Evolutionary conservation across 2,113 vertebrate species (phyloP), one percentile per base, ranked within the genome.

Genomic region (Rhinoderma darwinii): DNA sequence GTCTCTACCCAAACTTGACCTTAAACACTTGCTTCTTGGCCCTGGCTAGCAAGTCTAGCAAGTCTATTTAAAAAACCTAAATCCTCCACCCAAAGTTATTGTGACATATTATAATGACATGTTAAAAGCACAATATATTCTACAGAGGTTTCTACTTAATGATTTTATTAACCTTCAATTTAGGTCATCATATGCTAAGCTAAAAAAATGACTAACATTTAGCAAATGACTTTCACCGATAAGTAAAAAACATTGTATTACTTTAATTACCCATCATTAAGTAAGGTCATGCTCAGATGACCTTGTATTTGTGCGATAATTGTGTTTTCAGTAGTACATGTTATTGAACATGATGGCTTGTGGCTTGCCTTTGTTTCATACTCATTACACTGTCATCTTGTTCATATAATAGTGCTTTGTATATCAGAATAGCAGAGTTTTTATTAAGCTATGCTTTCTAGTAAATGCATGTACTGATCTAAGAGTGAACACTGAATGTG

Each of bases 401-500:
- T 18, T 56, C 82, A 84, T 17, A 84, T 74, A 84, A 74, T 74
- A 66, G 68, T 41, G 68, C 82, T 41, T 84, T 74, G 82, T 84
- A 37, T 39, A 84, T 41, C 1, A 10, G 51, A 54, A 30, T 73
- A 56, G 47, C 54, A 37, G n/a, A 27, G n/a, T 9, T 37, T n/a
- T 30, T 63, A 81, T 63, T 61, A 82, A 61, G 27, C 32, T 44
- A 17, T 41, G 82, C 27, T 41, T n/a, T 37, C 4, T 27, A 84
- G 35, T 22, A 63, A 66, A 44, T 44, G 43, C 44, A 37, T 25
- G 44, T 20, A 35, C 66, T 39, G 32, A 84, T 54, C 17, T 70
- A 54, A 56, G 44, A 35, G 18, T 8, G 50, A 73, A 41, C n/a
- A 51, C 43, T 72, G 61, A 54, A 37, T 37, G n/a, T 72, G 41